Percentiles rank a stretch among this genome's conserved stretches.
These are phyloP conservation scores for Terrapene triunguis DNA, from an alignment of 2,113 vertebrate genomes.

Conservation along the genomic window DNA sequence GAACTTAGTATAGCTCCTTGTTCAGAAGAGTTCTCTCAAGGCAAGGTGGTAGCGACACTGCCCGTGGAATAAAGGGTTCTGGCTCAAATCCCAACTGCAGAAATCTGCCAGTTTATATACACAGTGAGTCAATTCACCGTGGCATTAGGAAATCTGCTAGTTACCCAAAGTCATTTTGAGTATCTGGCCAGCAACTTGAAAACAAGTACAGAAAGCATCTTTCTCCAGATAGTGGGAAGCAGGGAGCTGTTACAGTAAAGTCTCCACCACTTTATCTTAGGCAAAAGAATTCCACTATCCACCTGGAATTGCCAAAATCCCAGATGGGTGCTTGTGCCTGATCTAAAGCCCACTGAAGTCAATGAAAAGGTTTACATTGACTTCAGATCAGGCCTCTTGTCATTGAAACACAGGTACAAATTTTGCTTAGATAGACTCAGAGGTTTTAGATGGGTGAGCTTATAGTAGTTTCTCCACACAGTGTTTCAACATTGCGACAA, in stretches of 20 bases:
- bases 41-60: fast-evolving
- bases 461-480: not conserved
- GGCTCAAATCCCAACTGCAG: not conserved
- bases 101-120: fast-evolving
- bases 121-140: not conserved
- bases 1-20: too few relatives aligned
- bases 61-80: not conserved
- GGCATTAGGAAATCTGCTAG: not conserved
- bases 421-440: not conserved
- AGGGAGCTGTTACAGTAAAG: not conserved
- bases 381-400: not conserved
- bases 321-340: not conserved
- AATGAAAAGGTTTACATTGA: not conserved
- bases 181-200: not conserved
- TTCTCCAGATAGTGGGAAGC: not conserved
- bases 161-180: not conserved
- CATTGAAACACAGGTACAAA: fast-evolving
- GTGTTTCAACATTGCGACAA: conserved; percentile 48
- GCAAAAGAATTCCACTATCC: not conserved
- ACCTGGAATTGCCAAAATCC: not conserved
- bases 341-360: not conserved
- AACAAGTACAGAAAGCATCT: not conserved
- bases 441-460: not conserved
- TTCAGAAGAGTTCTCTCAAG: too few relatives aligned
- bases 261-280: not conserved